These are phyloP conservation scores for Subanguina moxae DNA, from an alignment of 1,140 invertebrate genomes.

Conservation along the genomic window DNA sequence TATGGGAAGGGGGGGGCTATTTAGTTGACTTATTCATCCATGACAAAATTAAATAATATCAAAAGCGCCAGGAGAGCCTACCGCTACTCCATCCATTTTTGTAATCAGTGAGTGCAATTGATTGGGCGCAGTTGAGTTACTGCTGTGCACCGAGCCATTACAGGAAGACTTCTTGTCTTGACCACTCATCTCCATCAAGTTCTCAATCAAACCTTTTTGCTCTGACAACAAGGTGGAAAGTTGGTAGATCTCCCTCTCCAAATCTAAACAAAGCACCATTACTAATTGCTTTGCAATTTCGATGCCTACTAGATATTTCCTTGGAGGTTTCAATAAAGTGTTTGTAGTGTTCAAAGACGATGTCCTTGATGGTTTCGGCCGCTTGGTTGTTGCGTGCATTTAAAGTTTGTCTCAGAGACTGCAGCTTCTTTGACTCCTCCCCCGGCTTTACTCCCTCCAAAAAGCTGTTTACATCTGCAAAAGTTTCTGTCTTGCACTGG, in stretches of 20 bases:
- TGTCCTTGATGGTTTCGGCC: slow-evolving; percentile 52
- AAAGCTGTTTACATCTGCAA: slow-evolving; percentile 48
- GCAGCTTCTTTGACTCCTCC: slow-evolving; percentile 45
- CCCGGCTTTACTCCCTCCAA: slow-evolving; percentile 36
- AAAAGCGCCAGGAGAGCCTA: too few species aligned
- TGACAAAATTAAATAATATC: too few species aligned
- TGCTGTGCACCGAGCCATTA: slow-evolving; percentile 66
- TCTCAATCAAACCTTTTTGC: slow-evolving; percentile 77
- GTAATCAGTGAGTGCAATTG: slow-evolving; percentile 66
- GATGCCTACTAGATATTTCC: slow-evolving; percentile 51
- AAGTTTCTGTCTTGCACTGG: too few species aligned
- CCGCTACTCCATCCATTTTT: slow-evolving; percentile 60
- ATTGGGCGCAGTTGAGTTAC: slow-evolving; percentile 58
- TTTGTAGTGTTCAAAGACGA: slow-evolving; percentile 57
- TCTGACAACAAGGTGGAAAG: slow-evolving; percentile 89
- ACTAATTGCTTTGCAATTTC: neutral
- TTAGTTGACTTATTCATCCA: too few species aligned
- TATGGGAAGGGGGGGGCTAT: too few species aligned
- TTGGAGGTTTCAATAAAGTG: slow-evolving; percentile 58
- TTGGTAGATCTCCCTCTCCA: slow-evolving; percentile 98
- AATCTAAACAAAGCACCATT: slow-evolving; percentile 64
- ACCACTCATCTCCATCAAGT: slow-evolving; percentile 69
- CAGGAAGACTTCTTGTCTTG: slow-evolving; percentile 42
- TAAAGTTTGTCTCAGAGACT: slow-evolving; percentile 43
- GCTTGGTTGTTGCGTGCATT: slow-evolving; percentile 41